Conservation (phyloP, 2,888 invertebrate genomes). For the Aelia acuminata region DNA sequence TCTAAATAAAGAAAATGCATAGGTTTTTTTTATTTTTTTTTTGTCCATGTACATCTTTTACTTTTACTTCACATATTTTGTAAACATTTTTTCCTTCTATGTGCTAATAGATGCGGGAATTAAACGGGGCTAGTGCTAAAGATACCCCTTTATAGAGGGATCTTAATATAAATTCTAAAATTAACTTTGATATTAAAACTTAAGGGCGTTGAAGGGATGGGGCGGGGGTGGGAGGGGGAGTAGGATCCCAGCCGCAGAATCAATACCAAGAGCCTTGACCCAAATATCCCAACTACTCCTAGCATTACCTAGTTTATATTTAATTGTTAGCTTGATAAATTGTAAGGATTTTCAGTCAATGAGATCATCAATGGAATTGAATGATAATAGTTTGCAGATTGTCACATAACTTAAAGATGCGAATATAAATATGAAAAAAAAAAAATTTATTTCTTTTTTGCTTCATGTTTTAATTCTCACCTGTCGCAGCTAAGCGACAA, state of each 20-base stretch:
- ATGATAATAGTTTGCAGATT: no score
- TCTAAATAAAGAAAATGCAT: no score
- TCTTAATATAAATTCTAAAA: slow-evolving; percentile 42
- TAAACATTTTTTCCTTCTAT: background rate
- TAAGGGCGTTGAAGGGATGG: slow-evolving; percentile 29
- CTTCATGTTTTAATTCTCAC: no score
- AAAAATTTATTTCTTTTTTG: no score
- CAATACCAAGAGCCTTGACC: slow-evolving; percentile 54
- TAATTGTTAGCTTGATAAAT: background rate
- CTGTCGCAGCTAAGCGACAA: no score
- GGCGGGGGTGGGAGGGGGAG: background rate
- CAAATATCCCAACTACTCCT: slow-evolving; percentile 37
- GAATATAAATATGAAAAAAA: no score
- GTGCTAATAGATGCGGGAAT: background rate
- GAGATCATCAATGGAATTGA: no score
- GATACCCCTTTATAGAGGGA: background rate
- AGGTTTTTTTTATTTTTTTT: no score
- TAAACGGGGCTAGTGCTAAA: background rate
- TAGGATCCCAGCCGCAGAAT: slow-evolving; percentile 4
- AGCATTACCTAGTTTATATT: background rate
- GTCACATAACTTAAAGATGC: no score
- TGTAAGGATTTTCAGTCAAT: no score
- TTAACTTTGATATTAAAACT: slow-evolving; percentile 27
- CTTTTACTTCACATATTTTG: background rate
- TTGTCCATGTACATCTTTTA: no score